Percentiles rank a stretch among this genome's conserved stretches.
These are phyloP conservation scores for Eustalomyia histrio DNA, from an alignment of 2,888 invertebrate species.

Conservation along the genomic window DNA sequence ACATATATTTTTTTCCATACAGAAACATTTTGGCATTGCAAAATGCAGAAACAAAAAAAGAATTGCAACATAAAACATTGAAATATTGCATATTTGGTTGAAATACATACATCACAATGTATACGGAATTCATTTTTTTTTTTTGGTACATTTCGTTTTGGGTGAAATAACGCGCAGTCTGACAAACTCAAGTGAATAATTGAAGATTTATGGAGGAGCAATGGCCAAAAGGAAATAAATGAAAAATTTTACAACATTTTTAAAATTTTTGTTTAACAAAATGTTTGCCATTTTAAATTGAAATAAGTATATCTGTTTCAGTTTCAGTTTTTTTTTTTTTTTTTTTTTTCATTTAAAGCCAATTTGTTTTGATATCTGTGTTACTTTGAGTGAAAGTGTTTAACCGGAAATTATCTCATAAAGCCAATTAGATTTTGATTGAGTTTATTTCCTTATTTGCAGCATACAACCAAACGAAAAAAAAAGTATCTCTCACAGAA, in stretches of 20 bases:
- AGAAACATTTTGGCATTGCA: constrained; percentile 4
- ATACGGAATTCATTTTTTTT: constrained; percentile 21
- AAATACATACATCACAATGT: constrained; percentile 61
- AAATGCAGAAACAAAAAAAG: background rate
- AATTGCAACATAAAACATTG: constrained; percentile 32
- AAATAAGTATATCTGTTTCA: background rate
- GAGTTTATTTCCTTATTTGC: constrained; percentile 50
- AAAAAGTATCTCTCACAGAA: background rate
- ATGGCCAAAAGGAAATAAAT: constrained; percentile 45
- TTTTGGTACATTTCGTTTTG: background rate
- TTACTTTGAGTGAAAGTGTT: constrained; percentile 45
- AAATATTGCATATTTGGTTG: constrained; percentile 55
- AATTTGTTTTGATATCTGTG: constrained; percentile 2
- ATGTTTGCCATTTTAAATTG: background rate
- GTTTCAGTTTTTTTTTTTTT: background rate
- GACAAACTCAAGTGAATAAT: constrained; percentile 64
- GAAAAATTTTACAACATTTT: constrained; percentile 2
- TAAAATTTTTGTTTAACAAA: background rate
- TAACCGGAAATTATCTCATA: constrained; percentile 61
- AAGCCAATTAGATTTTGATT: constrained; percentile 56
- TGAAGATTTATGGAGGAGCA: constrained; percentile 60
- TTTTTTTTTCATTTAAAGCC: background rate
- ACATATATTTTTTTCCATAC: constrained; percentile 45
- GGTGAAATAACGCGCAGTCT: constrained; percentile 48
- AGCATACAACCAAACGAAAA: background rate